Base-by-base conservation (phyloP, 1,140 invertebrate species). In the Dinothrombium tinctorium region DNA sequence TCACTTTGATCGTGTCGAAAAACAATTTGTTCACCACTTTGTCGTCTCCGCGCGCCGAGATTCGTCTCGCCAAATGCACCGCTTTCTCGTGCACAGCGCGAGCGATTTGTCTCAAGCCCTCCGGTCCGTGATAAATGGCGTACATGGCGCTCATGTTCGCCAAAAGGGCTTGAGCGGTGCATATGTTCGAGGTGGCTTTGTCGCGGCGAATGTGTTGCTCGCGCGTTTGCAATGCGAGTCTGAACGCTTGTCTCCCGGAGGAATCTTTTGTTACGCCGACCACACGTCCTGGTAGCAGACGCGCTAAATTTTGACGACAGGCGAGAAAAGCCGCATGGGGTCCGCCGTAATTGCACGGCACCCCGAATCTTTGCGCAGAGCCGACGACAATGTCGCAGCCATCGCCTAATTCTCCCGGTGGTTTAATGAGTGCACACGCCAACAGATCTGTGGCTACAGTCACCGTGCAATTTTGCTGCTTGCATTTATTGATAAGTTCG, bases 111-210 rank as follows among this genome's bases (percentile, higher is more conserved):
- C 70, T 72, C 0, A 99, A 64, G 0, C 90, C 89, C 39, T 66
- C 48, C 0, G 89, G 83, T 1, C 92, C 92, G 55, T 99, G 92
- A 55, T 98, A 99, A 2, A 98, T 76, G 4, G 82, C 89, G 59
- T 79, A 98, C 87, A 99, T 95, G 0, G 90, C 87, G 7, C 87
- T 77, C 59, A 71, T 71, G 51, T 96, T 98, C 0, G 92, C 92
- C 20, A 96, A 60, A 5, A 99, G 61, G 0, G 92, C 94, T 64
- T 96, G 92, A 1, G 92, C 90, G 1, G 94, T 99, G 57, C 94
- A 99, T 49, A 99, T 98, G 56, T 99, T 99, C 48, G 84, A 92
- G 0, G 92, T 99, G 0, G 94, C 94, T 61, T 92, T 96, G 55
- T 99, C 92, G 44, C 92, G 63, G 6, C 90, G 68, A 47, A 99